These are phyloP conservation scores for Schizopygopsis malacanthus DNA, from an alignment of 2,797 vertebrate species.

Conservation along the genomic window DNA sequence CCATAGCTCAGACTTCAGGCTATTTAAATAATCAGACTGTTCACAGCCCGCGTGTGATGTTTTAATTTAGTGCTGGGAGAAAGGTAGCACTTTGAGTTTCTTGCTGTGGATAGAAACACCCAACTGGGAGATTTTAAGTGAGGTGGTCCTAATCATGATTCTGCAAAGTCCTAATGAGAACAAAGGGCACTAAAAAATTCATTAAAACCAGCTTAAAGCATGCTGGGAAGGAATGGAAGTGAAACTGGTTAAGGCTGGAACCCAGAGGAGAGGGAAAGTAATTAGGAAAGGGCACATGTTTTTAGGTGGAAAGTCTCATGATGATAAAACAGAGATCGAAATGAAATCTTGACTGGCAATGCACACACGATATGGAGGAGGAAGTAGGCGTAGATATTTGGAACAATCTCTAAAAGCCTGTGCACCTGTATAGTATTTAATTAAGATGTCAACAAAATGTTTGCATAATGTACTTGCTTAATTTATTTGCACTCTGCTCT, in stretches of 20 bases:
- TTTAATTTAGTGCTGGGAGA: conserved; percentile 73
- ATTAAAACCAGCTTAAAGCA: conserved; percentile 79
- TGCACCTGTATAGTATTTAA: not conserved
- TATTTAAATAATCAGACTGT: conserved; percentile 51
- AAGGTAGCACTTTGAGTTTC: conserved; percentile 62
- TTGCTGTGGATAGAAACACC: conserved; percentile 48
- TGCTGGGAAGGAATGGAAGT: conserved; percentile 55
- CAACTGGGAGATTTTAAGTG: conserved; percentile 53
- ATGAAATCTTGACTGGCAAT: conserved; percentile 17
- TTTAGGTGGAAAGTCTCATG: conserved; percentile 50
- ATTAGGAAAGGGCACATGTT: conserved; percentile 57
- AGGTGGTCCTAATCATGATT: conserved; percentile 75
- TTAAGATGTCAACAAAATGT: conserved; percentile 5
- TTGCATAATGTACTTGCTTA: not conserved
- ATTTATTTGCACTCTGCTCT: not conserved
- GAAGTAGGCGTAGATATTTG: not conserved
- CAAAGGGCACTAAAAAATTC: conserved; percentile 81
- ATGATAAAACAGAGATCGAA: conserved; percentile 27
- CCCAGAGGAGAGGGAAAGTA: conserved; percentile 57
- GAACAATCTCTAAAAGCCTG: not conserved
- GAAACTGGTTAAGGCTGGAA: conserved; percentile 41
- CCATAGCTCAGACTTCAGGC: conserved; percentile 18
- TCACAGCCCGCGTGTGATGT: conserved; percentile 65
- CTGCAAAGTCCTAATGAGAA: conserved; percentile 75
- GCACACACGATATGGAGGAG: not conserved